These are phyloP conservation scores for Heterocephalus glaber DNA, from an alignment of 2,113 vertebrate species.

Conservation along the genomic window DNA sequence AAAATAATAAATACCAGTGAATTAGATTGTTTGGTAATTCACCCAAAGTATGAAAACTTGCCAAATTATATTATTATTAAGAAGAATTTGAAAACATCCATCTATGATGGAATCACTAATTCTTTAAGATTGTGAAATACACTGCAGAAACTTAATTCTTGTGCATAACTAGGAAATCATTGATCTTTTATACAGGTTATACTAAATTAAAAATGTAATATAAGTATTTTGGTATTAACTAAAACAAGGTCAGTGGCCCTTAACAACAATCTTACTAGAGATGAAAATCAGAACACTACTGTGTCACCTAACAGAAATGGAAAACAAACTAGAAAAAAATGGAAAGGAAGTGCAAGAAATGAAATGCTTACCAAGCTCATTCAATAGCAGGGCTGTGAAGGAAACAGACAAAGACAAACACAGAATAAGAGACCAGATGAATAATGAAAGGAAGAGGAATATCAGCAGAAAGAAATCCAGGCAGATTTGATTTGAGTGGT, in stretches of 20 bases:
- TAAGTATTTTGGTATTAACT: conserved; percentile 60
- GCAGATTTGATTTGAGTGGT: conserved; percentile 39
- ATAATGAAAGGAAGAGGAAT: conserved; percentile 88
- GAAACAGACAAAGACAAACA: conserved; percentile 90
- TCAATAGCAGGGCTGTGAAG: conserved; percentile 91
- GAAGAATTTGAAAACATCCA: conserved; percentile 17
- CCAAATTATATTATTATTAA: conserved; percentile 29
- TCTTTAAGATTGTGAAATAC: conserved; percentile 29
- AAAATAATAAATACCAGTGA: conserved; percentile 41
- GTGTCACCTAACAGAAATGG: conserved; percentile 60
- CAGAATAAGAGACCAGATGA: conserved; percentile 90
- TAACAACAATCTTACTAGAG: conserved; percentile 59
- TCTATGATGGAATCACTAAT: neutral
- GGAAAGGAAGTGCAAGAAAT: conserved; percentile 84
- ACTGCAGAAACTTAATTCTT: conserved; percentile 48
- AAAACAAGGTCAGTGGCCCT: conserved; percentile 66
- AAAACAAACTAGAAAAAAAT: conserved; percentile 75
- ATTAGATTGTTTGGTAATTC: conserved; percentile 15
- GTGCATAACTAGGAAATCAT: neutral
- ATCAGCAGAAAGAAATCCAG: conserved; percentile 86
- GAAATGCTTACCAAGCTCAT: conserved; percentile 91
- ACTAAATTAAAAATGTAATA: conserved; percentile 30
- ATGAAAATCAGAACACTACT: conserved; percentile 59
- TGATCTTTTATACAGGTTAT: neutral
- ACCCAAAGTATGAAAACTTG: conserved; percentile 11